phyloP scores from a whole-genome alignment of 2,113 vertebrate genomes.

The Poicephalus gulielmi region DNA sequence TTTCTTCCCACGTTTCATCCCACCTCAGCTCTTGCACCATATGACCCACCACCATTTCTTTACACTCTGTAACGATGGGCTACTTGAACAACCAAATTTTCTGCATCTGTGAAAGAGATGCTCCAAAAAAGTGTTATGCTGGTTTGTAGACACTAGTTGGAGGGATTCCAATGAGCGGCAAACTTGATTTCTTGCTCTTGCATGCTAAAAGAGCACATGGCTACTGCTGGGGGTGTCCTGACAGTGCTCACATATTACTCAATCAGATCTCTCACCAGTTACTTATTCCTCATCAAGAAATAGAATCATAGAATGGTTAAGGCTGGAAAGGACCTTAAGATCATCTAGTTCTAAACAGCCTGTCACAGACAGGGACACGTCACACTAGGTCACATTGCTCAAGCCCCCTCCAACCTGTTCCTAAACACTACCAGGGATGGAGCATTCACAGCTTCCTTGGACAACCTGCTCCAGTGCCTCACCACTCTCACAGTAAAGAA shows the following conservation, averaged over 20 bases:
- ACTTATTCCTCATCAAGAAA: not conserved
- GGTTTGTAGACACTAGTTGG: not conserved
- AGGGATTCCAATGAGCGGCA: not conserved
- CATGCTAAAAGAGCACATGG: fast-evolving
- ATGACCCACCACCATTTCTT: not conserved
- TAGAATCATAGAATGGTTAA: not conserved
- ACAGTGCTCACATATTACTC: not conserved
- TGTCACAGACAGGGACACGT: not conserved
- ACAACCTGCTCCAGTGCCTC: not conserved
- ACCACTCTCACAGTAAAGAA: not conserved
- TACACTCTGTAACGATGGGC: fast-evolving
- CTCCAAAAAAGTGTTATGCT: not conserved
- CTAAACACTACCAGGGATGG: not conserved
- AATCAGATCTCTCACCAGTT: not conserved
- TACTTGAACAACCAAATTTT: not conserved
- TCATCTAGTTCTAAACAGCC: not conserved
- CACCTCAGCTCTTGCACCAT: not conserved
- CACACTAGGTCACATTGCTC: not conserved
- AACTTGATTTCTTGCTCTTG: not conserved
- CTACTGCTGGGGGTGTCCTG: not conserved
- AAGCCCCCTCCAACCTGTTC: not conserved
- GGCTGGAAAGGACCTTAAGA: not conserved
- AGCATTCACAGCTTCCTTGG: not conserved
- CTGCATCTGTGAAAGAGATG: not conserved
- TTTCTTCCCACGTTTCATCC: not conserved